Evolutionary conservation across 2,888 invertebrate genomes (phyloP), one percentile per base, ranked within the genome.

Genomic region (Drosophila stalkeri): DNA sequence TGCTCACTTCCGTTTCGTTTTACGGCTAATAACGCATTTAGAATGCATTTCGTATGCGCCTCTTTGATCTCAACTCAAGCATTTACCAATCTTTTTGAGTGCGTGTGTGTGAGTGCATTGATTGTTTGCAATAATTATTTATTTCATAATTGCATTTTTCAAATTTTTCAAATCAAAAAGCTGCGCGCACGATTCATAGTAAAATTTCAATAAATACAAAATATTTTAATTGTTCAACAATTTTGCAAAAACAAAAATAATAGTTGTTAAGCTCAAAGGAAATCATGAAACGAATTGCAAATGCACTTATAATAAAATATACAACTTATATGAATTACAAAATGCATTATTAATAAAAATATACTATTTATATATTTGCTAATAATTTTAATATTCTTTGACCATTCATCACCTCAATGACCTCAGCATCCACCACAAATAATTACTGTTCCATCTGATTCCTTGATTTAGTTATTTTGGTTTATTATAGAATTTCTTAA

Each of bases 21-120:
- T 64, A 73, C 67, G 81, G 65, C 71, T 88, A 87, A 91, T 91
- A 79, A 77, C 68, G 65, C 76, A 88, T 75, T 89, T 69, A 74
- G 76, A 86, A 90, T 90, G 83, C 90, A 80, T 76, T 76, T 72
- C 75, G 64, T 61, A 65, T 68, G 74, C 71, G 72, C 65, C 44
- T 54, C 80, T 76, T 83, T 80, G 73, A 88, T 72, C 77, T 85
- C 33, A 54, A 85, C 39, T 51, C 59, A 65, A 54, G 37, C 78
- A 74, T 63, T 74, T 37, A 44, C 9, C 47, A 41, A 12, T 33
- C 2, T 35, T 14, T 35, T 20, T 20, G 49, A 37, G 8, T 37
- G 11, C 23, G 54, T 41, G 23, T 59, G 41, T 7, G 9, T 20
- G 35, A 20, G 11, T 64, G 27, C 20, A 35, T 35, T 55, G 60